A percentile compares a stretch with the other conserved stretches of the same genome.
Conservation (phyloP, 2,888 invertebrate genomes). For the Oxyscelio sp. region DNA sequence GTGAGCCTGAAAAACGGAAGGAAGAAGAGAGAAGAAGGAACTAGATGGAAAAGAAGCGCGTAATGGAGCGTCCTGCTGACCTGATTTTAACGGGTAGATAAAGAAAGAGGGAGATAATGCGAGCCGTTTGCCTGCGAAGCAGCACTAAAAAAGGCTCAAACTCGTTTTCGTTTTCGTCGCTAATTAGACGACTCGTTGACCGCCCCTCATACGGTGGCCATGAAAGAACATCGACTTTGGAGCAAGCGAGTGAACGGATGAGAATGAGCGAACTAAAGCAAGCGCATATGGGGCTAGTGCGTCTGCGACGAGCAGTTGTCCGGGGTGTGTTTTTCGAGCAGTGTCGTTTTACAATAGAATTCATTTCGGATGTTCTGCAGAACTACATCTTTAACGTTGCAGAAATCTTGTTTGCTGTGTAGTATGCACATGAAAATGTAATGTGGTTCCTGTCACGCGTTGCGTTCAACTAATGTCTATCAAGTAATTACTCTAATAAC, state of each 20-base stretch:
- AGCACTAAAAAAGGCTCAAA: conserved; percentile 85
- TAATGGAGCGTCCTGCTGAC: conserved; percentile 82
- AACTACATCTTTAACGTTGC: not conserved
- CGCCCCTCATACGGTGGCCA: conserved; percentile 86
- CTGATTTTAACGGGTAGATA: conserved; percentile 73
- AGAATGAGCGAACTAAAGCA: conserved; percentile 75
- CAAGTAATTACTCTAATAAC: conserved; percentile 12
- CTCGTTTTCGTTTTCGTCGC: conserved; percentile 89
- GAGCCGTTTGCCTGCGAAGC: conserved; percentile 63
- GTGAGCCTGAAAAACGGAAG: conserved; percentile 37
- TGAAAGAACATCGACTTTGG: conserved; percentile 86
- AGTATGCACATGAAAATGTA: not conserved
- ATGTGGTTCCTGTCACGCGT: not conserved
- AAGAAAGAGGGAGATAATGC: conserved; percentile 59
- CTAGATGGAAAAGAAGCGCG: conserved; percentile 36
- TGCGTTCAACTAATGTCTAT: not conserved
- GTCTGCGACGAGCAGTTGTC: conserved; percentile 86
- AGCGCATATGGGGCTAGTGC: conserved; percentile 85
- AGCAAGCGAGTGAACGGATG: conserved; percentile 76
- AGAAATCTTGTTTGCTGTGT: not conserved
- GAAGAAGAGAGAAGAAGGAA: conserved; percentile 22
- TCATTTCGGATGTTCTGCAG: not conserved
- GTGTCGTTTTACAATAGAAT: conserved; percentile 39
- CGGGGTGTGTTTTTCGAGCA: conserved; percentile 86
- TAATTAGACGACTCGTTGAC: conserved; percentile 89